Evolutionary conservation across 1,140 invertebrate genomes (phyloP).

Genomic region (Camponotus floridanus): DNA sequence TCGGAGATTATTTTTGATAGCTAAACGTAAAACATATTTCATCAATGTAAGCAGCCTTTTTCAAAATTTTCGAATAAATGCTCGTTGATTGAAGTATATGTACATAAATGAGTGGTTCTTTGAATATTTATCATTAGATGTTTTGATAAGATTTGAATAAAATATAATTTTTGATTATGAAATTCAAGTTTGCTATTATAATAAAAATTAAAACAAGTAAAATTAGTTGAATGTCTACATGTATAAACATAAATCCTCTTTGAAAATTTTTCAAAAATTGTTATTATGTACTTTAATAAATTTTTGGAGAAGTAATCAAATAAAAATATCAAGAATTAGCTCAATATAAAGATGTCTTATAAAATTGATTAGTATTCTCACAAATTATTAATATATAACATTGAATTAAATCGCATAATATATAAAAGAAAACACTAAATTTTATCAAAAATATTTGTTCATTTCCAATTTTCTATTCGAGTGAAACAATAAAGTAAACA

Average conservation of each 20-base stretch:
- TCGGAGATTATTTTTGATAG: slow-evolving; percentile 2
- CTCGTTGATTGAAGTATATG: too few relatives aligned
- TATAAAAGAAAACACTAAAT: neutral
- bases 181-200: neutral
- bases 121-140: slow-evolving; percentile 2
- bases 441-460: neutral
- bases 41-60: too few relatives aligned
- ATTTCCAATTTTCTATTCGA: neutral
- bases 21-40: neutral
- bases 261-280: neutral
- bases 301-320: slow-evolving; percentile 8
- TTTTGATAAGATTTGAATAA: neutral
- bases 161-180: neutral
- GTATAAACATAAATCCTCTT: neutral
- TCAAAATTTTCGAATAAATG: too few relatives aligned
- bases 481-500: neutral
- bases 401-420: neutral
- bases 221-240: neutral
- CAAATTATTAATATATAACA: neutral
- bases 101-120: neutral
- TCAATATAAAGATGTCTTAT: neutral
- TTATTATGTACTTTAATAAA: neutral
- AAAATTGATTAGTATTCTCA: neutral
- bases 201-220: neutral
- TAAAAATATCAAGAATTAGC: neutral